Conservation (phyloP, 2,888 invertebrate species). For the Matsumyia berberina region DNA sequence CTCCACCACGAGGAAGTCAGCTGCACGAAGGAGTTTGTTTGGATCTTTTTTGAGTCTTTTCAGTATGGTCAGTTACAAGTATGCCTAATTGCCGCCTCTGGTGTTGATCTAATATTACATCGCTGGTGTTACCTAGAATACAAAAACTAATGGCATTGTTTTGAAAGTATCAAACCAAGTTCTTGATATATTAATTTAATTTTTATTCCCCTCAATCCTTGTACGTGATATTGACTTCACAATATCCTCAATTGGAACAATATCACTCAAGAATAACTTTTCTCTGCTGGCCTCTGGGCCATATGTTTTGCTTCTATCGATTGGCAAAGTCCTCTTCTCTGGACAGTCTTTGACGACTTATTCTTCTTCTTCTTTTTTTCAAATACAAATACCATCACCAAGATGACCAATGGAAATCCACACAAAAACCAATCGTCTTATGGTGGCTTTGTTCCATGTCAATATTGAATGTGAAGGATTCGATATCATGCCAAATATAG, state of each 20-base stretch:
- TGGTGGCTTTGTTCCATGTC: slow-evolving; percentile 33
- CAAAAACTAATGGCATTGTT: too few relatives aligned
- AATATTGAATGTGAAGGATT: slow-evolving; percentile 50
- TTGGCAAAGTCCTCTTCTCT: background rate
- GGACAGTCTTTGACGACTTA: slow-evolving; percentile 1
- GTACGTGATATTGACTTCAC: background rate
- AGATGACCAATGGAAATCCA: slow-evolving; percentile 15
- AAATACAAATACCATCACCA: slow-evolving; percentile 20
- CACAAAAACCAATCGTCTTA: slow-evolving; percentile 1
- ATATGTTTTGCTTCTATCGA: background rate
- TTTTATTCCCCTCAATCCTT: background rate
- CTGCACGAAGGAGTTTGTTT: too few relatives aligned
- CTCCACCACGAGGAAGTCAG: too few relatives aligned
- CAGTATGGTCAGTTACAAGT: too few relatives aligned
- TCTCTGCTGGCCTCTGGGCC: background rate
- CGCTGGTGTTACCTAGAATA: too few relatives aligned
- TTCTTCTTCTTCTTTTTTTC: slow-evolving; percentile 1
- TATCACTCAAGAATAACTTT: background rate
- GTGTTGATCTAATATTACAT: too few relatives aligned
- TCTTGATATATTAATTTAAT: background rate
- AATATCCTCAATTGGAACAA: background rate
- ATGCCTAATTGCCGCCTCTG: too few relatives aligned
- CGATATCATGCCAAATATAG: slow-evolving; percentile 53
- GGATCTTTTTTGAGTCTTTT: too few relatives aligned
- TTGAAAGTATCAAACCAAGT: too few relatives aligned